Evolutionary conservation across 2,888 invertebrate species (phyloP).

Genomic region (Pseudococcus longispinus): DNA sequence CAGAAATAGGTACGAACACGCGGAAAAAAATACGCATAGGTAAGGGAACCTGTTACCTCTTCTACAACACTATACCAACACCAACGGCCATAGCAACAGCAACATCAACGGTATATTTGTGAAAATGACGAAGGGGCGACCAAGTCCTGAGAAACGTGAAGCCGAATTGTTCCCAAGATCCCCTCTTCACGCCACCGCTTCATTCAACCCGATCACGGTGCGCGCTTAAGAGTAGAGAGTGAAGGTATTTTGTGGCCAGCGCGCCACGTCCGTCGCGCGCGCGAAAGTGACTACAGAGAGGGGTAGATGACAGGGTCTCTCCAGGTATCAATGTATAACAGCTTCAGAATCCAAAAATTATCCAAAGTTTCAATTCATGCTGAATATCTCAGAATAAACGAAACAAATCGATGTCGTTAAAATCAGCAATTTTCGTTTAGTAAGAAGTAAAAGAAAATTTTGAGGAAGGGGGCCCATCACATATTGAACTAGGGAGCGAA

Average conservation of each 20-base stretch:
- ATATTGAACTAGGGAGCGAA: too few relatives aligned
- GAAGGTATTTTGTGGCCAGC: conserved; percentile 28
- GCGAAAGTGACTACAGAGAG: neutral
- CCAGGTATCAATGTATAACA: too few relatives aligned
- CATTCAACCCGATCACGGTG: neutral
- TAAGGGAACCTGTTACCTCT: neutral
- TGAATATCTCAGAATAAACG: too few relatives aligned
- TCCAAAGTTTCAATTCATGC: too few relatives aligned
- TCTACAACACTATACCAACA: neutral
- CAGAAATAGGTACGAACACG: neutral
- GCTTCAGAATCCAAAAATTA: too few relatives aligned
- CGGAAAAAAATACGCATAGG: neutral
- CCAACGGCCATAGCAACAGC: neutral
- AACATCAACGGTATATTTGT: conserved; percentile 18
- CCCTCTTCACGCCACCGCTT: neutral
- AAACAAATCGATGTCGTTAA: too few relatives aligned
- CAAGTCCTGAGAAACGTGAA: conserved; percentile 53
- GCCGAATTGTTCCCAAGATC: conserved; percentile 54
- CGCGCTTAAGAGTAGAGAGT: neutral
- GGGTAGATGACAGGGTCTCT: too few relatives aligned
- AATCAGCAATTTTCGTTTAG: too few relatives aligned
- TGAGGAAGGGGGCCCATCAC: too few relatives aligned
- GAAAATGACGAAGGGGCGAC: neutral
- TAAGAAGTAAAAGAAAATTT: too few relatives aligned
- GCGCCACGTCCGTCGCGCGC: neutral